Evolutionary conservation across 1,140 invertebrate species (phyloP).

Genomic region (Drosophila lini): DNA sequence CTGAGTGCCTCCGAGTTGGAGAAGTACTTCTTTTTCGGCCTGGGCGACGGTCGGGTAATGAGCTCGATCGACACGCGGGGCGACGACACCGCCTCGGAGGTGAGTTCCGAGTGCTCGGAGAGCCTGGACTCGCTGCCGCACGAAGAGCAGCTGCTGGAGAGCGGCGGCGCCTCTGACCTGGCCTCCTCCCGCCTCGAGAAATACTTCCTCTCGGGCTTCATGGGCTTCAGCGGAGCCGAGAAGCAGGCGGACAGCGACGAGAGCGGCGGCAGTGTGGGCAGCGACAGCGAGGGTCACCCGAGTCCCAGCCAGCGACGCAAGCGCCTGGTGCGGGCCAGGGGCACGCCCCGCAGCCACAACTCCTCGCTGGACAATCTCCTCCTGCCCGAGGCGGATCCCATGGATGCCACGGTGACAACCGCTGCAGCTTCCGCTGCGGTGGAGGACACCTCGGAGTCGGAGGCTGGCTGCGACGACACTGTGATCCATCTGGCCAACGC

Average conservation of each 20-base stretch:
- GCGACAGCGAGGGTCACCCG: conserved; percentile 93
- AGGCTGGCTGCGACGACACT: conserved; percentile 89
- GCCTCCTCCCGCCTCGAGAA: conserved; percentile 94
- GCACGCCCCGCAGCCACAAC: conserved; percentile 91
- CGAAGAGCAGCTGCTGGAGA: conserved; percentile 86
- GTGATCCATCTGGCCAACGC: conserved; percentile 85
- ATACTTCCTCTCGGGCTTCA: conserved; percentile 94
- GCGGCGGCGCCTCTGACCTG: conserved; percentile 86
- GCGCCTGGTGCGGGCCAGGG: conserved; percentile 90
- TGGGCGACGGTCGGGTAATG: conserved; percentile 89
- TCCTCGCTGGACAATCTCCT: conserved; percentile 91
- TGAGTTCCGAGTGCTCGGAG: conserved; percentile 94
- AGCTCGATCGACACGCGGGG: conserved; percentile 84
- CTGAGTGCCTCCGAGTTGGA: conserved; percentile 93
- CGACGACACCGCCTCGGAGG: conserved; percentile 93
- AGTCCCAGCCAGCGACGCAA: conserved; percentile 94
- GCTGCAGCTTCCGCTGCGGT: conserved; percentile 82
- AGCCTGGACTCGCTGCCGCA: conserved; percentile 89
- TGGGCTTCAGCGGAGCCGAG: conserved; percentile 89
- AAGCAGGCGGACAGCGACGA: conserved; percentile 89
- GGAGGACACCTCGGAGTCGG: conserved; percentile 90
- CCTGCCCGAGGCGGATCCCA: conserved; percentile 81
- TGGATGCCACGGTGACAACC: conserved; percentile 85
- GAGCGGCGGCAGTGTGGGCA: conserved; percentile 89
- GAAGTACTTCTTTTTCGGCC: conserved; percentile 95